Evolutionary conservation across 2,888 invertebrate genomes (phyloP), one percentile per base, ranked within the genome.

Genomic region (Drosophila longiperda): DNA sequence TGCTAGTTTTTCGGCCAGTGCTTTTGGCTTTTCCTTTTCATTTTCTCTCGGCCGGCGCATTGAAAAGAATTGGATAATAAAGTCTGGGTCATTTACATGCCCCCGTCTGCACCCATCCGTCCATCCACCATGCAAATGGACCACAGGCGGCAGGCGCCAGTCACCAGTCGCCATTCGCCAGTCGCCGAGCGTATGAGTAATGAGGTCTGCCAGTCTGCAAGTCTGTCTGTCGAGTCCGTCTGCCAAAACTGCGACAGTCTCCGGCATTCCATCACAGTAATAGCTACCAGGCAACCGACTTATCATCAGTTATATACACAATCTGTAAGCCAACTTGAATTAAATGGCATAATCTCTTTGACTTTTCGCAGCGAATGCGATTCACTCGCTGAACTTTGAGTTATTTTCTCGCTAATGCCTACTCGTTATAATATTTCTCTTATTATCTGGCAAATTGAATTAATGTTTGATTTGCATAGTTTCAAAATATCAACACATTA

Each of bases 41-140:
- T 77, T 68, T 52, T 66, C 65, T 75, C 71, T 57, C 53, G 59
- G 57, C 33, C 54, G 59, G 58, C 45, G 49, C 70, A 87, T 83
- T 78, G 82, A 82, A 75, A 57, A 65, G 67, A 78, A 84, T 71
- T 81, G 77, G 81, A 86, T 85, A 80, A 78, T 82, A 74, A 70
- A 80, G 80, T 70, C 69, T 65, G 50, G 50, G 23, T 32, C 32
- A 58, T 66, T 45, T 61, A 60, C 49, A 45, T 59, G 48, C 45
- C 61, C 54, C 26, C 55, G 50, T 57, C 36, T 36, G 11, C 23
- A 61, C 45, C 33, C 26, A 2, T 26, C 26, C 29, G 29, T 29
- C 29, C 57, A 48, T 50, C 33, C 52, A 36, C 33, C 66, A 53
- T 45, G 60, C 45, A 59, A 66, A 67, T 75, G 78, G 71, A 75